phyloP scores from a whole-genome alignment of 2,797 vertebrate species.

The Pantherophis vulpinus region DNA sequence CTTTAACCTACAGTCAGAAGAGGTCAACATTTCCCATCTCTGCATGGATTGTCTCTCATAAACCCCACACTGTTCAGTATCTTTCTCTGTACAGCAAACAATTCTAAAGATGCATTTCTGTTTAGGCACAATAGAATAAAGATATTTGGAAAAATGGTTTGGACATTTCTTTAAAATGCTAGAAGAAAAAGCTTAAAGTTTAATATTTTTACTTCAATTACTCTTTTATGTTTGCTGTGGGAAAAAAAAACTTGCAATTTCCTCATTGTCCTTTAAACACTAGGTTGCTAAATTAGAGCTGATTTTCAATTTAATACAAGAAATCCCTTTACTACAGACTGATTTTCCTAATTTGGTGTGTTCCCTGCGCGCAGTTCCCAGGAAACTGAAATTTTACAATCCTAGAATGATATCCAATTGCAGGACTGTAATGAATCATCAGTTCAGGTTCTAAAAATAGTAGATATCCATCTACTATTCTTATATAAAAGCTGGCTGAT shows the following conservation, averaged over 20 bases:
- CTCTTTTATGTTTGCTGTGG: neutral
- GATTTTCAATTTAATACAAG: neutral
- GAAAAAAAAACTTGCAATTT: neutral
- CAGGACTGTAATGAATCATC: neutral
- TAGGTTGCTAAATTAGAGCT: neutral
- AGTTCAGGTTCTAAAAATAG: neutral
- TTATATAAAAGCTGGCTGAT: neutral
- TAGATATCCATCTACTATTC: neutral
- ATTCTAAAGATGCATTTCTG: neutral
- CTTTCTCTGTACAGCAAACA: neutral
- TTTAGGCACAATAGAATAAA: neutral
- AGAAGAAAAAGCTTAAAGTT: neutral
- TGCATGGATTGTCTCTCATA: slow-evolving; percentile 25
- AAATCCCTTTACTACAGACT: neutral
- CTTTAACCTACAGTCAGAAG: slow-evolving; percentile 39
- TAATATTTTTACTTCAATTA: neutral
- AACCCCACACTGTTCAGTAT: fast-evolving
- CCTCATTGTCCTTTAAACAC: neutral
- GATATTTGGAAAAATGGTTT: neutral
- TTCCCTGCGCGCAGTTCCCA: neutral
- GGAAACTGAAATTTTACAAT: neutral
- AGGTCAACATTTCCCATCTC: slow-evolving; percentile 41
- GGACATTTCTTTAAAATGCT: neutral
- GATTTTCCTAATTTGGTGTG: neutral
- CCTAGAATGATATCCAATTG: neutral